These are phyloP conservation scores for Micoletzkya japonica DNA, from an alignment of 2,888 invertebrate species.

Conservation along the genomic window DNA sequence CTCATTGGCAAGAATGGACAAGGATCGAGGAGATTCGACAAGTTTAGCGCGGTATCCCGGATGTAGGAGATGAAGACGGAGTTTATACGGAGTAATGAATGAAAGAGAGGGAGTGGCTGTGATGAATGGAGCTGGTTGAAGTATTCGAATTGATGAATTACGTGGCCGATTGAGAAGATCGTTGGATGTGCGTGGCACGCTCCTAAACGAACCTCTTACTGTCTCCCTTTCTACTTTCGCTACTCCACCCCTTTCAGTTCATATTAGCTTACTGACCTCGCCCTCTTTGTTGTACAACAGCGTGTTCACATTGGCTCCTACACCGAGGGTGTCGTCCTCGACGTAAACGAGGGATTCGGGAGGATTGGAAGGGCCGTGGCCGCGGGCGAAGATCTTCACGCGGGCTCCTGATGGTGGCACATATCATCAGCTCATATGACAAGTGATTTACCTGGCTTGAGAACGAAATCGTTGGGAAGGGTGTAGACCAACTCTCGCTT, in stretches of 20 bases:
- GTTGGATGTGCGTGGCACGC: slow-evolving; percentile 60
- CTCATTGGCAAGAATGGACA: too few species aligned
- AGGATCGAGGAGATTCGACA: too few species aligned
- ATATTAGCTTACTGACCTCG: slow-evolving; percentile 48
- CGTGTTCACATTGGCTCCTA: slow-evolving; percentile 56
- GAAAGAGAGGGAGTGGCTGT: too few species aligned
- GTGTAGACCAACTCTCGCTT: slow-evolving; percentile 57
- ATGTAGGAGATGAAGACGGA: too few species aligned
- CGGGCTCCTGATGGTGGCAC: slow-evolving; percentile 17
- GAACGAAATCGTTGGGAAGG: slow-evolving; percentile 51
- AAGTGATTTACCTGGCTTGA: slow-evolving; percentile 43
- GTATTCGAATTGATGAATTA: neutral
- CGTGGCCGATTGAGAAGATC: slow-evolving; percentile 42
- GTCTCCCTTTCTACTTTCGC: slow-evolving; percentile 25
- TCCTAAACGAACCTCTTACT: slow-evolving; percentile 41
- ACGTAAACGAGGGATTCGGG: slow-evolving; percentile 54
- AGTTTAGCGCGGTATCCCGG: too few species aligned
- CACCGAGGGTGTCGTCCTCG: slow-evolving; percentile 56
- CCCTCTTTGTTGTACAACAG: slow-evolving; percentile 59
- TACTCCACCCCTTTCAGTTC: slow-evolving; percentile 65
- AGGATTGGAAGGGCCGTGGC: slow-evolving; percentile 43
- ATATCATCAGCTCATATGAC: too few species aligned
- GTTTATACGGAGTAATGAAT: too few species aligned
- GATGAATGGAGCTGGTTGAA: neutral
- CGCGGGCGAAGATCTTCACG: slow-evolving; percentile 55